These are phyloP conservation scores for Eudemis profundana DNA, from an alignment of 2,888 invertebrate species.

Conservation along the genomic window DNA sequence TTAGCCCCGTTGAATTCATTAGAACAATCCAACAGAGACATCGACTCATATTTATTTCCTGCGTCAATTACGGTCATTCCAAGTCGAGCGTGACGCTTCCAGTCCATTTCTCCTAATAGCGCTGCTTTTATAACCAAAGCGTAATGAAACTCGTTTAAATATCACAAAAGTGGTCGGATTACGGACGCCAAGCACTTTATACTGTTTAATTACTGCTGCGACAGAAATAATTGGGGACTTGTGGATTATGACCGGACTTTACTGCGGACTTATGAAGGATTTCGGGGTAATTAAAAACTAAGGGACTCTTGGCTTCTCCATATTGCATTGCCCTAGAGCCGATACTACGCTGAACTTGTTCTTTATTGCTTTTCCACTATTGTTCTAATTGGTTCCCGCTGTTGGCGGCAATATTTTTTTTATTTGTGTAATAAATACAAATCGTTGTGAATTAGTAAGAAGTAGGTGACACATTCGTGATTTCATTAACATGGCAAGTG, in stretches of 20 bases:
- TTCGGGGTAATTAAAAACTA: slow-evolving; percentile 45
- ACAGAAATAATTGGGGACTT: slow-evolving; percentile 83
- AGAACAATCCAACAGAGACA: slow-evolving; percentile 20
- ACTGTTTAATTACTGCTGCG: slow-evolving; percentile 81
- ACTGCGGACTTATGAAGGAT: slow-evolving; percentile 60
- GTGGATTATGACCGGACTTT: slow-evolving; percentile 75
- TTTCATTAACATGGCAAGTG: too few relatives aligned
- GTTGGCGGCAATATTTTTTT: too few relatives aligned
- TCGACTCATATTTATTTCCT: slow-evolving; percentile 61
- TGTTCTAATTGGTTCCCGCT: slow-evolving; percentile 7
- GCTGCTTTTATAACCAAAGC: slow-evolving; percentile 80
- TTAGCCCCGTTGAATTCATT: too few relatives aligned
- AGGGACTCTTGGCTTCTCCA: slow-evolving; percentile 35
- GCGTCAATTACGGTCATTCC: slow-evolving; percentile 76
- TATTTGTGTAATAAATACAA: too few relatives aligned
- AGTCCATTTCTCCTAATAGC: slow-evolving; percentile 81
- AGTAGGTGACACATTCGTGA: too few relatives aligned
- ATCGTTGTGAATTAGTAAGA: too few relatives aligned
- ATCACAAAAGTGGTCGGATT: slow-evolving; percentile 83
- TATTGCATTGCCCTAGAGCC: slow-evolving; percentile 25
- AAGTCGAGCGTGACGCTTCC: slow-evolving; percentile 79
- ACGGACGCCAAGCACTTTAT: slow-evolving; percentile 78
- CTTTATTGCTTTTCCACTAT: slow-evolving; percentile 11
- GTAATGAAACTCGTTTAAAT: slow-evolving; percentile 84
- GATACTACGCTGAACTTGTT: slow-evolving; percentile 29